phyloP scores from a whole-genome alignment of 2,113 vertebrate species.

The Thermophis baileyi region DNA sequence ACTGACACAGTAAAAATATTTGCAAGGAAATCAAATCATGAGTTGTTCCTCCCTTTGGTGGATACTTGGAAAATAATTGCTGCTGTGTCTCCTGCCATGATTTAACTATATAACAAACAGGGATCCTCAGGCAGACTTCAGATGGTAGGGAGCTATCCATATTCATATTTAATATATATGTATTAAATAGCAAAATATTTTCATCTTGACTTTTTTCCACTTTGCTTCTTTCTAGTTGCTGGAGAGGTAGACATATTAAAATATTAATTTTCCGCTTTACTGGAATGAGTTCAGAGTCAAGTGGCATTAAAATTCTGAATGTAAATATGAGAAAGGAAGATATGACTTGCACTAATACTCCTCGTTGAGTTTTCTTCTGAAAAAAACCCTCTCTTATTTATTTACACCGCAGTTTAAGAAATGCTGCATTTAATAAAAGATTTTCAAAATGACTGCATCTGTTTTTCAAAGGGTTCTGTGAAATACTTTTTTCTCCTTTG shows the following conservation, averaged over 20 bases:
- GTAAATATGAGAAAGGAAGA: conserved; percentile 65
- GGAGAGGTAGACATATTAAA: conserved; percentile 73
- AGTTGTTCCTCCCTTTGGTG: conserved; percentile 8
- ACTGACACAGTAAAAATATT: conserved; percentile 25
- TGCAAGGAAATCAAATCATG: conserved; percentile 16
- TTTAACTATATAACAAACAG: conserved; percentile 20
- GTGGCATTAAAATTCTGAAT: conserved; percentile 60
- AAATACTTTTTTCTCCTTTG: neutral
- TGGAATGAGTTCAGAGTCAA: conserved; percentile 78
- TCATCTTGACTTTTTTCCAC: conserved; percentile 61
- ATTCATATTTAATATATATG: conserved; percentile 58
- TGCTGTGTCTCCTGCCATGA: conserved; percentile 22
- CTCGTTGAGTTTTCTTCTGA: conserved; percentile 39
- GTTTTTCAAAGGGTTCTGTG: neutral
- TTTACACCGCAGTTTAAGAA: conserved; percentile 42
- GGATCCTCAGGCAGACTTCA: conserved; percentile 29
- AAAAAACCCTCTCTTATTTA: conserved; percentile 44
- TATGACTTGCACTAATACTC: conserved; percentile 64
- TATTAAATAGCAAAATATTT: conserved; percentile 58
- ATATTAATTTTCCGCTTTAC: conserved; percentile 86
- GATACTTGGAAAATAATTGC: conserved; percentile 24
- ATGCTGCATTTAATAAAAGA: conserved; percentile 7
- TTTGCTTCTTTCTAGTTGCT: conserved; percentile 67
- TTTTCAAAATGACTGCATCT: neutral
- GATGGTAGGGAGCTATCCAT: conserved; percentile 55